phyloP scores from a whole-genome alignment of 2,797 vertebrate genomes.

The Pseudocheirus occidentalis region DNA sequence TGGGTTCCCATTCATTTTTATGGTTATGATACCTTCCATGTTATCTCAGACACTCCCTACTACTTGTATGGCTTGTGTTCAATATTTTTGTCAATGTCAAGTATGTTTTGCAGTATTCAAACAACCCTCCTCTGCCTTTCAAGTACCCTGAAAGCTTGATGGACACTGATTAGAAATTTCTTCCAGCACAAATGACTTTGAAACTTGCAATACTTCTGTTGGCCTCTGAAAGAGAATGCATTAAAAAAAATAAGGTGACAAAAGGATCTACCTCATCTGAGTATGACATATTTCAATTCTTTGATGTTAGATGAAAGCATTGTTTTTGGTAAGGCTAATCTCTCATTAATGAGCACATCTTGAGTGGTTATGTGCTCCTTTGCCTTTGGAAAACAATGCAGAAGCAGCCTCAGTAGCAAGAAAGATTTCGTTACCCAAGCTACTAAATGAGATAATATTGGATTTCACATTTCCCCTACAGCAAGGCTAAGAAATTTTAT shows the following conservation, averaged over 20 bases:
- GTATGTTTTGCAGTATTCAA: not conserved
- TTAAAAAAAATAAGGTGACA: constrained; percentile 35
- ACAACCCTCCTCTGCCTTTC: not conserved
- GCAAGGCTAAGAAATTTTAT: constrained; percentile 56
- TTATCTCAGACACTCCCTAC: not conserved
- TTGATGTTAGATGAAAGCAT: constrained; percentile 81
- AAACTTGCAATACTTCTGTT: constrained; percentile 48
- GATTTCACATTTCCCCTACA: constrained; percentile 54
- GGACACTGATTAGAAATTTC: constrained; percentile 24
- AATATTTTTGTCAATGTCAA: not conserved
- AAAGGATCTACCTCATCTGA: constrained; percentile 60
- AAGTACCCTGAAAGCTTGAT: not conserved
- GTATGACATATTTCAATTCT: constrained; percentile 75
- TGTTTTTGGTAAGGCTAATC: constrained; percentile 69
- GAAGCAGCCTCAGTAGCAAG: constrained; percentile 5
- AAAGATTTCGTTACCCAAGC: constrained; percentile 31
- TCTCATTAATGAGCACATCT: constrained; percentile 59
- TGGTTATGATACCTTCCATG: not conserved
- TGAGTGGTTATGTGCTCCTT: constrained; percentile 65
- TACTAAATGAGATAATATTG: not conserved
- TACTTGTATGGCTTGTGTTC: not conserved
- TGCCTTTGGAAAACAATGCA: constrained; percentile 65
- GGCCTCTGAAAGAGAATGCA: constrained; percentile 50
- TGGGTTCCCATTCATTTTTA: no score
- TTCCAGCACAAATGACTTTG: constrained; percentile 22